Evolutionary conservation across 2,888 invertebrate genomes (phyloP).

Genomic region (Pammene aurita): DNA sequence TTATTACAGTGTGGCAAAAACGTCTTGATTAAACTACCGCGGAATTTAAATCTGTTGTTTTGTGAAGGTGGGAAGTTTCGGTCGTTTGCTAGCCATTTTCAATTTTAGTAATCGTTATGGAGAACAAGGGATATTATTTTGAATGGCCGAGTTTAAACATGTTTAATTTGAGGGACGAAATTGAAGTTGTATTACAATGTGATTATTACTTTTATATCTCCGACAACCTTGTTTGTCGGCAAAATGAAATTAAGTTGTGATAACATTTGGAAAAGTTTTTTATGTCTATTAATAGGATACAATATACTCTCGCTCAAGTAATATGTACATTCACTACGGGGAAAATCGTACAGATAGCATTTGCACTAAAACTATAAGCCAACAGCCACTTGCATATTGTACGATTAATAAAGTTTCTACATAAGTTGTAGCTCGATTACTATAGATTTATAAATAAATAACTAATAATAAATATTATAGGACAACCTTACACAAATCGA

Average conservation of each 20-base stretch:
- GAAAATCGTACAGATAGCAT: too few relatives aligned
- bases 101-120: constrained; percentile 43
- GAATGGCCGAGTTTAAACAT: constrained; percentile 21
- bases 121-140: constrained; percentile 31
- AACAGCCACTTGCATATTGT: too few relatives aligned
- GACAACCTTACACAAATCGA: too few relatives aligned
- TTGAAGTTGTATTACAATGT: constrained; percentile 6
- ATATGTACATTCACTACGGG: too few relatives aligned
- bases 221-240: not conserved
- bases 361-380: too few relatives aligned
- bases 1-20: constrained; percentile 33
- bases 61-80: constrained; percentile 51
- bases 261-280: not conserved
- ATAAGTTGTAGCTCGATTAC: too few relatives aligned
- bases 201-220: not conserved
- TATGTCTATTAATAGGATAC: too few relatives aligned
- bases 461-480: too few relatives aligned
- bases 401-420: too few relatives aligned
- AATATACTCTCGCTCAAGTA: too few relatives aligned
- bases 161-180: constrained; percentile 27
- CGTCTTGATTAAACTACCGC: constrained; percentile 54
- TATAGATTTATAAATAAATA: too few relatives aligned
- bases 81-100: constrained; percentile 36
- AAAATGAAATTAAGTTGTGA: not conserved
- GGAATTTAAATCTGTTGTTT: constrained; percentile 66